Percentiles rank a stretch among this genome's conserved stretches.
Conservation (phyloP, 2,113 vertebrate species). For the Centropus unirufus region DNA sequence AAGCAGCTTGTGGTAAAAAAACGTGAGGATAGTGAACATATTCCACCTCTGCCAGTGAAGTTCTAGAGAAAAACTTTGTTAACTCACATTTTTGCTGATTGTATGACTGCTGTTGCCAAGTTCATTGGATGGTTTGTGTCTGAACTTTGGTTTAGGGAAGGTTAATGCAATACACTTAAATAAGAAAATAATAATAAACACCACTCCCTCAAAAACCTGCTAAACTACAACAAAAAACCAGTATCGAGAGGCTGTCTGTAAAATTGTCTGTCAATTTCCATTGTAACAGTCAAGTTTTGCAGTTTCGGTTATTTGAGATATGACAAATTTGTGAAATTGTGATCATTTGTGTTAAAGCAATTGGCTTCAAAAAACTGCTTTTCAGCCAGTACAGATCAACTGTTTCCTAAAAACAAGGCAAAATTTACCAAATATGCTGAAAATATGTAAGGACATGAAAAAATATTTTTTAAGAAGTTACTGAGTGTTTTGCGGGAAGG, state of each 20-base stretch:
- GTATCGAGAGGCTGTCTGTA: not conserved
- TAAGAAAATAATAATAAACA: no score
- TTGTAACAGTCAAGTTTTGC: not conserved
- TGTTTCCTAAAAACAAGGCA: not conserved
- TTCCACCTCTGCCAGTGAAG: not conserved
- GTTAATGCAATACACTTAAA: not conserved
- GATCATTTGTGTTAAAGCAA: not conserved
- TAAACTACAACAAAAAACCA: not conserved
- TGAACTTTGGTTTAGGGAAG: not conserved
- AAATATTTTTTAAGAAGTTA: not conserved
- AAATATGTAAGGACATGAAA: not conserved
- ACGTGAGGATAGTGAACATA: not conserved
- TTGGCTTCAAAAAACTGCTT: not conserved
- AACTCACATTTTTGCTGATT: not conserved
- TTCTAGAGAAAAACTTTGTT: not conserved
- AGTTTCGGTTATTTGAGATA: not conserved
- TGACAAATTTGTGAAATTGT: not conserved
- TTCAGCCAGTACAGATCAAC: not conserved
- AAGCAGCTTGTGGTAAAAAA: not conserved
- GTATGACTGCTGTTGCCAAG: not conserved
- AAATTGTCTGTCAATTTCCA: not conserved
- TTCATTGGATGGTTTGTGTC: not conserved
- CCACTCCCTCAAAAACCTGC: no score
- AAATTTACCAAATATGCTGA: not conserved
- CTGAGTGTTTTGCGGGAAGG: not conserved